phyloP scores from a whole-genome alignment of 2,797 vertebrate species.

The Gymnothorax javanicus region DNA sequence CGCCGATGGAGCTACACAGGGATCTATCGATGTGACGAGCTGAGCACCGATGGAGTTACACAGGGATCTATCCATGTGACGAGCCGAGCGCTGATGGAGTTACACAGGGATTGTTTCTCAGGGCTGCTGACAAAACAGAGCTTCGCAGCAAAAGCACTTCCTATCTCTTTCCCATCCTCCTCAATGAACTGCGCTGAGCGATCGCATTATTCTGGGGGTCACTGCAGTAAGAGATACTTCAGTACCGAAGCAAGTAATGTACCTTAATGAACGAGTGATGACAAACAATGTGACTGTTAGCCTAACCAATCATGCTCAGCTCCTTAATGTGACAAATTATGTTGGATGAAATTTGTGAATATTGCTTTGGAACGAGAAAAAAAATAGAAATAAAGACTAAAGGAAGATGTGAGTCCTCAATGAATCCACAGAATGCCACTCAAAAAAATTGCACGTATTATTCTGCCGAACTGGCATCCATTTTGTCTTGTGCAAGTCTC shows the following conservation, averaged over 20 bases:
- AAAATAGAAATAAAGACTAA: neutral
- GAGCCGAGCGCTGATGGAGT: constrained; percentile 50
- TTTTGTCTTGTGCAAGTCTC: neutral
- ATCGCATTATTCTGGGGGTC: neutral
- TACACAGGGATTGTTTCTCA: constrained; percentile 60
- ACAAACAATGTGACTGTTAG: neutral
- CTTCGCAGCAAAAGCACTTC: constrained; percentile 34
- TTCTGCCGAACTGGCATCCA: neutral
- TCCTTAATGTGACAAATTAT: neutral
- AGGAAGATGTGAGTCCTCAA: neutral
- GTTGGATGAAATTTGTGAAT: neutral
- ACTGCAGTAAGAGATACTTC: neutral
- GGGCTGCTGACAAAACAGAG: constrained; percentile 49
- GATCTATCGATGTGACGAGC: no score
- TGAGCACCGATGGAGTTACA: no score
- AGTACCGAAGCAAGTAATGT: neutral
- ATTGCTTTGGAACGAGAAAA: neutral
- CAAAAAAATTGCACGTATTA: neutral
- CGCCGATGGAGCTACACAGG: no score
- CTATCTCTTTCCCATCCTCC: neutral
- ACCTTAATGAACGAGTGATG: neutral
- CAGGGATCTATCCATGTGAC: constrained; percentile 57
- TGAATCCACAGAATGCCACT: neutral
- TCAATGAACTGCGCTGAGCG: neutral
- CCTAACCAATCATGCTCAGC: neutral